Evolutionary conservation across 2,113 vertebrate species (phyloP), one percentile per base, ranked within the genome.

Genomic region (Channa argus): DNA sequence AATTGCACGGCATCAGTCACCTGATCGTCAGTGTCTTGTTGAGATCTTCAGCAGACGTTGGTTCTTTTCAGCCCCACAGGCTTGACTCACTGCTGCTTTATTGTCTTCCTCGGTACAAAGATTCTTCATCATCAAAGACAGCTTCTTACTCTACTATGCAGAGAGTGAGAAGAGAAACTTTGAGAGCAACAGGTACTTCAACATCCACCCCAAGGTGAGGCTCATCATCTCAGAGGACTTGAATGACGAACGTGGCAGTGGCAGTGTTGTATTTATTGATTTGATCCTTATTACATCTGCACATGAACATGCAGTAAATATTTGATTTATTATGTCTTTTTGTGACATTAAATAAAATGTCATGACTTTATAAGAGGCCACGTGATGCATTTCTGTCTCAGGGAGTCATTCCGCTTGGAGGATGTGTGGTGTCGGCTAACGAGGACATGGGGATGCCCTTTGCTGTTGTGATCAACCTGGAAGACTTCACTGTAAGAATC

Each of bases 61-160:
- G 54, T 41, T 49, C 56, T 38, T 79, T 63, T 74, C 62, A 80
- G 63, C 44, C 15, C 53, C 56, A 45, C 83, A 47, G 72, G 53
- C 47, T 13, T 60, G 50, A 81, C 74, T 79, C 67, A 77, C 70
- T 75, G 71, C 61, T 76, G 14, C 85, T 71, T 59, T 73, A 5
- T 71, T 72, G 60, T 85, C 74, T 79, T 78, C 61, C 69, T 54
- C 71, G 36, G 8, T 83, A n/a, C 63, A 1, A 80, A 99, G 97
- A 83, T 99, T 99, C 92, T 99, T 98, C 90, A 96, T 99, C 84
- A 96, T 99, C 93, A 99, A 99, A 89, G 98, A 99, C 91, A 98
- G 97, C 79, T 99, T 99, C 90, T 88, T 99, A 80, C 96, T 98
- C 5, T 99, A 99, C 86, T 99, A 99, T 66, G 96, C 96, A 15